Conservation (phyloP, 2,888 invertebrate genomes). For the Cordilura impudica region DNA sequence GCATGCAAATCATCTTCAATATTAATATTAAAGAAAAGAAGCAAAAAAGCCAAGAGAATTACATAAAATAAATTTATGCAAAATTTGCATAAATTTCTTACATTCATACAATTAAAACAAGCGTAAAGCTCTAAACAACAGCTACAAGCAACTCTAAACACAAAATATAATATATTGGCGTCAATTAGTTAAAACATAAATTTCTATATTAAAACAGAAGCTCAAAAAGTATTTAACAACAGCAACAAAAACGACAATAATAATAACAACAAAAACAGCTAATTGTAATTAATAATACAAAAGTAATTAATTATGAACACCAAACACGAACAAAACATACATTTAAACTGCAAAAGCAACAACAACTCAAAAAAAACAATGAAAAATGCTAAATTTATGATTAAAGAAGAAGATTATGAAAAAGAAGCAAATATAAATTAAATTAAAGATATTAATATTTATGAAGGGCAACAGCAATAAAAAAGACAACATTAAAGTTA, state of each 20-base stretch:
- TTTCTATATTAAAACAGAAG: not conserved
- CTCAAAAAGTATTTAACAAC: not conserved
- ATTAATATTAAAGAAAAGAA: not conserved
- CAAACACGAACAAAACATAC: constrained; percentile 20
- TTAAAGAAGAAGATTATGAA: constrained; percentile 4
- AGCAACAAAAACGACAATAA: not conserved
- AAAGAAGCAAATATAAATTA: not conserved
- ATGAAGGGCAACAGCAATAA: not conserved
- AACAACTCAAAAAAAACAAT: not conserved
- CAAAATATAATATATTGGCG: constrained; percentile 18
- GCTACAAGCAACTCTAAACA: not conserved
- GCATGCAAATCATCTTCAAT: constrained; percentile 18
- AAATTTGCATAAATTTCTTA: constrained; percentile 40
- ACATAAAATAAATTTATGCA: constrained; percentile 16
- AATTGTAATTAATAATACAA: constrained; percentile 21
- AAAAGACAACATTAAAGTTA: not conserved
- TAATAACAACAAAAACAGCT: not conserved
- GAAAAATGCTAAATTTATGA: not conserved
- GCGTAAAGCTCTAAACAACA: not conserved
- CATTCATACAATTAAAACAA: not conserved
- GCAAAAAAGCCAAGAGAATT: not conserved
- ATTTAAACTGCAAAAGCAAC: not conserved
- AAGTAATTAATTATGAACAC: constrained; percentile 39
- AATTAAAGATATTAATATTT: constrained; percentile 15
- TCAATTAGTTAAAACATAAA: constrained; percentile 34